Evolutionary conservation across 2,888 invertebrate species (phyloP).

Genomic region (Chironomus tentans): DNA sequence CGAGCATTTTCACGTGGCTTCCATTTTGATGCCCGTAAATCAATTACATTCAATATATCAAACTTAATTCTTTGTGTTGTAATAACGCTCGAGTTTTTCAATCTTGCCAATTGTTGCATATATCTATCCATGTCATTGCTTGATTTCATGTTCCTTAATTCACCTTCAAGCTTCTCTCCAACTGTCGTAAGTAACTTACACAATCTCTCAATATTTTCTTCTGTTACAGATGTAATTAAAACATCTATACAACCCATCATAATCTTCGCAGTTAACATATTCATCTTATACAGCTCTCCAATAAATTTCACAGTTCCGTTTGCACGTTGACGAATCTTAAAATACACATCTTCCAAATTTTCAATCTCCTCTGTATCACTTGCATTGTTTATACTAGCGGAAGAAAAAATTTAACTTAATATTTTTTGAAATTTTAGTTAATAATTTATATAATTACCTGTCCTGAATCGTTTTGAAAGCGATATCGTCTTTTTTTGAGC

Average conservation of each 20-base stretch:
- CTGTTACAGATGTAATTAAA: background rate
- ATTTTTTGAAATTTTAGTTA: too few species aligned
- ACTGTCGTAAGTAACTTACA: background rate
- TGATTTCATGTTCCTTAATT: background rate
- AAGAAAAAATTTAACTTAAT: too few species aligned
- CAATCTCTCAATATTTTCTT: background rate
- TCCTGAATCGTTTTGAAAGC: background rate
- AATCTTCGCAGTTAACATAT: background rate
- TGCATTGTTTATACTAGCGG: background rate
- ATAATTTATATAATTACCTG: too few species aligned
- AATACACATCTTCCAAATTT: background rate
- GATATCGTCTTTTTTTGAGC: background rate
- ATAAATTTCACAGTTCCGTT: background rate
- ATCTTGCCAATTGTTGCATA: background rate
- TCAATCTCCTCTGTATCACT: background rate
- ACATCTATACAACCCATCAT: background rate
- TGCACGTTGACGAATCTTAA: background rate
- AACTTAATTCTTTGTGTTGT: background rate
- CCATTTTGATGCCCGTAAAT: background rate
- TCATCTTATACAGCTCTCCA: background rate
- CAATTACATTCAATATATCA: background rate
- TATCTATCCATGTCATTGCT: background rate
- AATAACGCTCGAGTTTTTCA: background rate
- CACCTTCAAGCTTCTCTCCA: background rate
- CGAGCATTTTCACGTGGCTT: background rate